These are phyloP conservation scores for Chaitophorus viminalis DNA, from an alignment of 2,888 invertebrate species.

Conservation along the genomic window DNA sequence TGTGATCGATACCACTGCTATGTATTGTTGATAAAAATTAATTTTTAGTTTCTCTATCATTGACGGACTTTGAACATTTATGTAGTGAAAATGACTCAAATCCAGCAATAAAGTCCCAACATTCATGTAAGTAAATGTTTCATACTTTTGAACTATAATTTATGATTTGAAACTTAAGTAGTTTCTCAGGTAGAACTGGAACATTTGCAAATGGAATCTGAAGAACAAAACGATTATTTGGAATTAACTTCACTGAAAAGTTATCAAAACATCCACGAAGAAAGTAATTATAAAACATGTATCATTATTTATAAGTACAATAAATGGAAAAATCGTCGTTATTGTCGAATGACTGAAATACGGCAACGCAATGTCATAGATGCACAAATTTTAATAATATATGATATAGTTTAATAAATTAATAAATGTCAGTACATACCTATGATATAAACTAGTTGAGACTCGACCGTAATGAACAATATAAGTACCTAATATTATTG, in stretches of 20 bases:
- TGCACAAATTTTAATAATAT: too few species aligned
- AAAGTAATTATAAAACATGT: conserved; percentile 7
- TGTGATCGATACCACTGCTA: too few species aligned
- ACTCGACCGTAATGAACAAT: too few species aligned
- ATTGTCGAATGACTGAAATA: too few species aligned
- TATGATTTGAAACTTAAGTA: not conserved
- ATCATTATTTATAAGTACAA: not conserved
- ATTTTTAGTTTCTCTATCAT: conserved; percentile 39
- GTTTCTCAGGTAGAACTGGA: conserved; percentile 30
- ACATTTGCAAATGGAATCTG: conserved; percentile 12
- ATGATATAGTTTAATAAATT: too few species aligned
- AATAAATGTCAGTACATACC: too few species aligned
- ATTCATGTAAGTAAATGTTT: not conserved
- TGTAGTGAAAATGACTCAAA: conserved; percentile 45
- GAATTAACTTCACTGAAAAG: not conserved
- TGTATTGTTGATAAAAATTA: not conserved
- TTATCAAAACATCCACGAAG: not conserved
- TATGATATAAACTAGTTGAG: too few species aligned
- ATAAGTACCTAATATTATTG: too few species aligned
- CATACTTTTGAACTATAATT: not conserved
- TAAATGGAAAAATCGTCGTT: not conserved
- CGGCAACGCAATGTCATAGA: too few species aligned
- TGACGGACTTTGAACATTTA: conserved; percentile 50
- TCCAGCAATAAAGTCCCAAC: conserved; percentile 12
- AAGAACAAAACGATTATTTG: conserved; percentile 16